Base-by-base conservation (phyloP, 1,140 invertebrate species). In the Armadillidium nasatum region DNA sequence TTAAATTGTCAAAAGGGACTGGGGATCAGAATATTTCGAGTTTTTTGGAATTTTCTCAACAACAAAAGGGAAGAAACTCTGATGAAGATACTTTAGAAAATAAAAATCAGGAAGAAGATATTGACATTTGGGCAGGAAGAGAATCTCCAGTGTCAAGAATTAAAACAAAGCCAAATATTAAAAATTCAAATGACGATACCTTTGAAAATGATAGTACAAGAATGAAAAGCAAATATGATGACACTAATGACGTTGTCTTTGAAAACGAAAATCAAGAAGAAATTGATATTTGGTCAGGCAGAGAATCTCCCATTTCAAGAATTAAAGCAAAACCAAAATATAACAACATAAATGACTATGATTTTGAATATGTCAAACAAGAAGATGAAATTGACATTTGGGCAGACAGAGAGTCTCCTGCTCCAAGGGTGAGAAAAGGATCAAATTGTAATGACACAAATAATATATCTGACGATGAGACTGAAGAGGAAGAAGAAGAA, bases 201-300 rank as follows among this genome's bases (percentile, higher is more conserved):
- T 19, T 19, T 19, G 7, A 60, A 9, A 33, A 74, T n/a, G 50
- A 33, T 11, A 33, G 6, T 33, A 66, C 15, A 23, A 50, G 60
- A 54, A n/a, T n/a, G n/a, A n/a, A n/a, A n/a, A n/a, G n/a, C n/a
- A n/a, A n/a, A n/a, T n/a, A n/a, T n/a, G n/a, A n/a, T n/a, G n/a
- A n/a, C n/a, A n/a, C n/a, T n/a, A n/a, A 76, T 15, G 45, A 71
- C 19, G 67, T 44, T 44, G 23, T 44, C 44, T 43, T 50, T 74
- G 21, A 74, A 10, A 68, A 45, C 9, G 45, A 70, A 19, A 22
- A 71, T 54, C 2, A 60, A 2, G 50, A 60, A 2, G 50, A 60
- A 60, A 23, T n/a, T 22, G 70, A 76, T 50, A 72, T 76, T 33
- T 76, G 75, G 75, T 44, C 19, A 7, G 75, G 72, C 21, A 50